These are phyloP conservation scores for Diacarnus erythraeanus DNA, from an alignment of 37 sponge, comb jelly and placozoan genomes.

Conservation along the genomic window DNA sequence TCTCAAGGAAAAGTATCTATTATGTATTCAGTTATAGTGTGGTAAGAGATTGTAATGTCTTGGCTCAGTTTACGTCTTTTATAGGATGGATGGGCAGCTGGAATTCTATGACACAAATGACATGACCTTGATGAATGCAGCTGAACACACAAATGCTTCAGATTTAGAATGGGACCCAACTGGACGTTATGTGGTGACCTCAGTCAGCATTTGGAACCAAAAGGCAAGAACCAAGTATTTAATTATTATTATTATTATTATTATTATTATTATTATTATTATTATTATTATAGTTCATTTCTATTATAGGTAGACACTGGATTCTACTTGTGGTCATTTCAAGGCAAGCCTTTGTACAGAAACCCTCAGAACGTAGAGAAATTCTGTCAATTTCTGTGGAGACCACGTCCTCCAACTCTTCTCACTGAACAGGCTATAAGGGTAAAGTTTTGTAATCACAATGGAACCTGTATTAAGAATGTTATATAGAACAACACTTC, in stretches of 20 bases:
- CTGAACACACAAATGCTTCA: slow-evolving; percentile 74
- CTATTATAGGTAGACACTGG: slow-evolving; percentile 81
- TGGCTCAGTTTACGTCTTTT: too few species aligned
- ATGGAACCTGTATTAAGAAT: too few species aligned
- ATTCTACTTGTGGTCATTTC: slow-evolving; percentile 92
- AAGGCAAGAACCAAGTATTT: slow-evolving; percentile 46
- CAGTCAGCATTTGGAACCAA: slow-evolving; percentile 82
- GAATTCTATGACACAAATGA: slow-evolving; percentile 89
- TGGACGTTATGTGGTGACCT: slow-evolving; percentile 86
- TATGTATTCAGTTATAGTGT: too few species aligned
- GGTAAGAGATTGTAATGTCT: too few species aligned
- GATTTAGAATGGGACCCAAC: slow-evolving; percentile 99
- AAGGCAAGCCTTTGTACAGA: slow-evolving; percentile 80
- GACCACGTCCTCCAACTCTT: slow-evolving; percentile 91
- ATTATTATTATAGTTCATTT: not conserved
- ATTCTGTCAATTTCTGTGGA: slow-evolving; percentile 88
- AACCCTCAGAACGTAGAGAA: slow-evolving; percentile 61
- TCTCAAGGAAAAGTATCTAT: too few species aligned
- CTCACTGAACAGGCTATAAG: slow-evolving; percentile 77
- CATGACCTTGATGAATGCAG: slow-evolving; percentile 67
- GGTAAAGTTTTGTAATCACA: too few species aligned
- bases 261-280: too few species aligned
- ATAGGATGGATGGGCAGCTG: slow-evolving; percentile 76
- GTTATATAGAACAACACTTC: too few species aligned
- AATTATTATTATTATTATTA: not conserved